These are phyloP conservation scores for Oasisia sp. DNA, from an alignment of 2,888 invertebrate species.

Conservation along the genomic window DNA sequence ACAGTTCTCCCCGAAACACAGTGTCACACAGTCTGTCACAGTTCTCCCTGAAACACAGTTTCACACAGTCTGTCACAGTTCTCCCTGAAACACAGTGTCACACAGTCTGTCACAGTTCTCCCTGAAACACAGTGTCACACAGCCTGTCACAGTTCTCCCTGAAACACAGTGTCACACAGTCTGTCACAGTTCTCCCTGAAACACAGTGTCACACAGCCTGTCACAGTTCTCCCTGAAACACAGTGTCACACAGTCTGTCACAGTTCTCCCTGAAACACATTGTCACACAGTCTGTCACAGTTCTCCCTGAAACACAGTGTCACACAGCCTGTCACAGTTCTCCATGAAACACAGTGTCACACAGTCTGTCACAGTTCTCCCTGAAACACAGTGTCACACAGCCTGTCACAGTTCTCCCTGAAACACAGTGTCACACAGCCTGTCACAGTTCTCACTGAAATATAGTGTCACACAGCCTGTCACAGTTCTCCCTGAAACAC, in stretches of 20 bases:
- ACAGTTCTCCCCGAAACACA: conserved; percentile 80
- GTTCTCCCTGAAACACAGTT: conserved; percentile 77
- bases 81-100: conserved; percentile 76
- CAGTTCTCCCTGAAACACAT: conserved; percentile 81
- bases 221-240: conserved; percentile 82
- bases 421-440: conserved; percentile 76
- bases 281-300: conserved; percentile 84
- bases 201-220: conserved; percentile 78
- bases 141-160: conserved; percentile 86
- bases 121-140: conserved; percentile 75
- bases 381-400: conserved; percentile 76
- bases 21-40: conserved; percentile 85
- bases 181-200: conserved; percentile 84
- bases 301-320: conserved; percentile 80
- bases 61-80: conserved; percentile 86
- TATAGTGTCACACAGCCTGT: conserved; percentile 80
- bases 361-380: conserved; percentile 86
- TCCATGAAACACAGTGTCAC: conserved; percentile 78
- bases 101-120: conserved; percentile 87
- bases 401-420: conserved; percentile 85
- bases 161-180: conserved; percentile 75
- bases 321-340: conserved; percentile 85
- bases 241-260: conserved; percentile 82
- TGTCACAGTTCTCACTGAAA: conserved; percentile 83
- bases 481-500: conserved; percentile 81